Evolutionary conservation across 1,140 invertebrate genomes (phyloP), one percentile per base, ranked within the genome.

Genomic region (Cotesia typhae): DNA sequence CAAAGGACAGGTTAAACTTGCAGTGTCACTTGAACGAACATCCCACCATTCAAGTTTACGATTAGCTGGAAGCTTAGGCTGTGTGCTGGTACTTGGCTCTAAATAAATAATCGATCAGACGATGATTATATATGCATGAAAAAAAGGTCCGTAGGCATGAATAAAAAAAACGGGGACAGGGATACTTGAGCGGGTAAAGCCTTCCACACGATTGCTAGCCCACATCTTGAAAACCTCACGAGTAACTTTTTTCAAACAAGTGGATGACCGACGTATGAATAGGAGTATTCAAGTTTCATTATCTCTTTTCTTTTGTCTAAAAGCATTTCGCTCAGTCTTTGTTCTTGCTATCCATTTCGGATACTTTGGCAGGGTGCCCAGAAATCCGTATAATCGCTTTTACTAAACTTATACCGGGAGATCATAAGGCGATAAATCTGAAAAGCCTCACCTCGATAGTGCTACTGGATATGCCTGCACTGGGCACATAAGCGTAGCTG

Each of bases 21-120:
- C 74, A n/a, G 76, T 71, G 12, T 59, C 73, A 63, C 60, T 69
- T 17, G 76, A 73, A 51, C 70, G 76, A 36, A 74, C 76, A 28
- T 87, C 85, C 47, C 86, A 80, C 76, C 84, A 87, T 75, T 87
- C 86, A 59, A 87, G 77, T 77, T 87, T 87, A 68, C 84, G 81
- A 76, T 82, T 82, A 64, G 82, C 87, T 38, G 87, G 85, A 71
- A 90, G 85, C 81, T 89, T 89, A 12, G 89, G 89, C 71, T 87
- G 86, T 17, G 82, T 84, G 71, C 86, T 87, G 69, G 88, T 89
- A 41, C 88, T 87, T 1, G 89, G 89, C 72, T 89, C 89, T 90
- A 81, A 69, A 72, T 68, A 65, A 68, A 63, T 73, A 61, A 74
- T 71, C 61, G 69, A 76, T 71, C 51, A 36, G 37, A 67, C 5